Evolutionary conservation across 2,797 vertebrate species (phyloP), one percentile per base, ranked within the genome.

Genomic region (Aulostomus chinensis): DNA sequence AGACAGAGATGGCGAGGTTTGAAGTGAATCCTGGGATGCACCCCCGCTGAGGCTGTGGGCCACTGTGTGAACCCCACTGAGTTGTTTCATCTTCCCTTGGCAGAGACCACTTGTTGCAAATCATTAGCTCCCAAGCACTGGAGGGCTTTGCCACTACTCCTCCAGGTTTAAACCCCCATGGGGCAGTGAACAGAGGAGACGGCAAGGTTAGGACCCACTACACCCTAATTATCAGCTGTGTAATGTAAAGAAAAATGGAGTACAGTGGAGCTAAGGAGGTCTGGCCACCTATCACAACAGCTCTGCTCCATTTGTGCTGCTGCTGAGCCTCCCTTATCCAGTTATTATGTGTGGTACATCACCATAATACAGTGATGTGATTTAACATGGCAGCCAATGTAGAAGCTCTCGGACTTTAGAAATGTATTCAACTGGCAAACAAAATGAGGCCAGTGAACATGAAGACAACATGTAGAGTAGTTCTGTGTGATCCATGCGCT

Each of bases 251-350:
- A 62, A 75, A 75, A 57, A 60, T 52, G 48, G 71, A 49, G 48
- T 35, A 30, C 16, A 30, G 45, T 46, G 10, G 45, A 40, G 63
- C 38, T 13, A 48, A 42, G 54, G 43, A 58, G 33, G 49, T 31
- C 42, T 16, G 49, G 64, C 58, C 33, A 63, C 54, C 52, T 72
- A 80, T 80, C 66, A 75, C 69, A 76, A 54, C 55, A 68, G 73
- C 73, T 79, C 62, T 72, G 69, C 41, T 53, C 55, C 60, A 81
- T 81, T 78, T 73, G 67, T 82, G 75, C 74, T 28, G 65, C 65
- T 52, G 46, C 65, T 68, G 75, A 72, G 65, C 68, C 61, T 55
- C 71, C 67, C 53, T 63, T 49, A 76, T 81, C 62, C 69, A 67
- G 47, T 77, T 70, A 80, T 78, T 76, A 68, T 80, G 76, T 70